Percentiles rank a stretch among this genome's conserved stretches.
Conservation (phyloP, 64 coral and sea anemone genomes). For the Montipora cactus region DNA sequence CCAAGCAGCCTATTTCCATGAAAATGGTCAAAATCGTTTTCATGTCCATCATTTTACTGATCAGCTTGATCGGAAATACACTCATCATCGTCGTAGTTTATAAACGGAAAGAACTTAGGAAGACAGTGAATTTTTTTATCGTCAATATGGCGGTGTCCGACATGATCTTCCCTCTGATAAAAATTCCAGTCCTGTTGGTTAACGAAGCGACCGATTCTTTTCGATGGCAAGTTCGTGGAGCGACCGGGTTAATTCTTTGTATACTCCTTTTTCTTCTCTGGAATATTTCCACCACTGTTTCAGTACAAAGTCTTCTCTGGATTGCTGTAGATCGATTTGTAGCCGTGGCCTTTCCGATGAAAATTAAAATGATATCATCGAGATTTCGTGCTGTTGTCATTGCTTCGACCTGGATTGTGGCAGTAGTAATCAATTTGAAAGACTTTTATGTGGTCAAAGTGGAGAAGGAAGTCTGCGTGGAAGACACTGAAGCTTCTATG, state of each 20-base stretch:
- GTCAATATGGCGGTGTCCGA: conserved; percentile 63
- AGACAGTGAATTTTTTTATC: conserved; percentile 44
- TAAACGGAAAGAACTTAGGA: conserved; percentile 4
- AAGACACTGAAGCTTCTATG: background rate
- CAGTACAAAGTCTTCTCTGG: conserved; percentile 27
- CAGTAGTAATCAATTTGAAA: background rate
- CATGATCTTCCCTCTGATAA: background rate
- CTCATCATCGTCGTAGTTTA: conserved; percentile 16
- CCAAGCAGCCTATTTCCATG: too few relatives aligned
- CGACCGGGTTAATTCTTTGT: conserved; percentile 6
- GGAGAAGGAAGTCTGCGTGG: background rate
- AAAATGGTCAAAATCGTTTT: background rate
- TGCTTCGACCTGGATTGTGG: conserved; percentile 1
- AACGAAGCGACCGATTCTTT: background rate
- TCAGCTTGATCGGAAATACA: conserved; percentile 30
- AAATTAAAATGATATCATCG: background rate
- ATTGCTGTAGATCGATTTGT: conserved; percentile 42
- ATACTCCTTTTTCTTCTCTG: conserved; percentile 22
- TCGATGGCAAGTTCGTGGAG: background rate
- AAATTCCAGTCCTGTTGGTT: background rate
- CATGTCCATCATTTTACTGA: background rate
- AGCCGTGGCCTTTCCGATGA: conserved; percentile 41
- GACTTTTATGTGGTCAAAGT: conserved; percentile 9
- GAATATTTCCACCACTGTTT: conserved; percentile 11
- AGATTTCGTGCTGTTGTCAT: background rate